Percentiles rank a stretch among this genome's conserved stretches.
Conservation (phyloP, 2,797 vertebrate genomes). For the Sparus aurata region DNA sequence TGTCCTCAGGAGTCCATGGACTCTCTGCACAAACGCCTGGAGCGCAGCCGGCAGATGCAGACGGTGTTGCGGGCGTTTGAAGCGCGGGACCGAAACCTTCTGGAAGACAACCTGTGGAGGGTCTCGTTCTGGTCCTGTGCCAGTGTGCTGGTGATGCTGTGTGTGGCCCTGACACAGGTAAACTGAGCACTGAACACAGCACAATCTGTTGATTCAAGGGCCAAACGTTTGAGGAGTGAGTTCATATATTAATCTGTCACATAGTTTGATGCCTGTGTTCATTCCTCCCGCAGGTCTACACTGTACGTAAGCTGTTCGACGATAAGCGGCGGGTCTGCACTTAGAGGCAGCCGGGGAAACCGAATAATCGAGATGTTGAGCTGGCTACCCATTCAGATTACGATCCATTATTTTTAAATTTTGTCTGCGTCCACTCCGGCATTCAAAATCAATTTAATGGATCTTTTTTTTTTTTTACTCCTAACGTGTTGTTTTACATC, state of each 20-base stretch:
- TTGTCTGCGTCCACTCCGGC: neutral
- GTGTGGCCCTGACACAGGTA: slow-evolving; percentile 91
- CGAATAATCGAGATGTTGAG: slow-evolving; percentile 14
- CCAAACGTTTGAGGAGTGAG: neutral
- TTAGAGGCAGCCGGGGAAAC: slow-evolving; percentile 63
- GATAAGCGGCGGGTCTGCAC: slow-evolving; percentile 89
- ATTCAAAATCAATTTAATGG: neutral
- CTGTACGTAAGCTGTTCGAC: slow-evolving; percentile 91
- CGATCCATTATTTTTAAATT: neutral
- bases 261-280: neutral
- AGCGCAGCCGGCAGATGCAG: slow-evolving; percentile 93
- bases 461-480: neutral
- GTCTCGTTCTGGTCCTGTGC: slow-evolving; percentile 94
- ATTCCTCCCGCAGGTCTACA: slow-evolving; percentile 86
- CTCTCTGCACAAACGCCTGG: slow-evolving; percentile 87
- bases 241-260: neutral
- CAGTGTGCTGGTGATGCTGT: slow-evolving; percentile 88
- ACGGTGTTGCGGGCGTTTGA: slow-evolving; percentile 91
- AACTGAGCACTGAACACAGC: neutral
- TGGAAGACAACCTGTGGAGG: slow-evolving; percentile 91
- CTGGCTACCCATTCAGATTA: slow-evolving; percentile 18
- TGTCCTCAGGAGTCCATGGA: slow-evolving; percentile 90
- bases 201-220: neutral
- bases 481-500: neutral
- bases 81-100: slow-evolving; percentile 91